Base-by-base conservation (phyloP, 2,888 invertebrate species). In the Plebejus argus region DNA sequence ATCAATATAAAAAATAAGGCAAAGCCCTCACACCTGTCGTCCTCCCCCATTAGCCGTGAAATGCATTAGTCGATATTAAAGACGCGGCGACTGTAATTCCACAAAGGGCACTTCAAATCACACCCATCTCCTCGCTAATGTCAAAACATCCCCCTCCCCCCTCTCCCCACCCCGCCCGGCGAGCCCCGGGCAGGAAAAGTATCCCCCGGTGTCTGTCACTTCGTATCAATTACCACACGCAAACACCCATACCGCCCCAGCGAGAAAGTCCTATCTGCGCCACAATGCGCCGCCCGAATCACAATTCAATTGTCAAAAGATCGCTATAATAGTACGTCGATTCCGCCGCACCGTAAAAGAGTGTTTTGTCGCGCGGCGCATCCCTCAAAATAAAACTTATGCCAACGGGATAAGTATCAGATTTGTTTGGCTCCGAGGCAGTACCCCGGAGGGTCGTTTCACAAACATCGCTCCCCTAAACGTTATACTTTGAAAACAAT, bases 401-500 rank as follows among this genome's bases (percentile, higher is more conserved):
- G 78, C 83, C 83, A 81, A 83, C 80, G 70, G 45, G 76, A 84
- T 89, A 93, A 88, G 89, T 84, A 81, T 85, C 85, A 88, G 85
- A 89, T 87, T 92, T 84, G 87, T 87, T 92, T 84, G 87, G 79
- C 81, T 78, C 74, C 80, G 80, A 81, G 82, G 82, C 80, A 83
- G 87, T 86, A 86, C 84, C 85, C 89, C 89, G 80, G 88, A 91
- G 94, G 94, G 94, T 92, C 91, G 91, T 88, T 92, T 86, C 85
- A 89, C 92, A 93, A 94, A 94, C 94, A 93, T 88, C 87, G 89
- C 89, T 91, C 93, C 94, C 94, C 93, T 93, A 92, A 93, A 93
- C 92, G 93, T 92, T 93, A 94, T 94, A 94, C 94, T 94, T 94
- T 93, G 94, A 94, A 93, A 94, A 94, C 93, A 94, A 94, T 93